A percentile compares a stretch with the other conserved stretches of the same genome.
Conservation (phyloP, 1,140 invertebrate genomes). For the Zelostemma sp. region DNA sequence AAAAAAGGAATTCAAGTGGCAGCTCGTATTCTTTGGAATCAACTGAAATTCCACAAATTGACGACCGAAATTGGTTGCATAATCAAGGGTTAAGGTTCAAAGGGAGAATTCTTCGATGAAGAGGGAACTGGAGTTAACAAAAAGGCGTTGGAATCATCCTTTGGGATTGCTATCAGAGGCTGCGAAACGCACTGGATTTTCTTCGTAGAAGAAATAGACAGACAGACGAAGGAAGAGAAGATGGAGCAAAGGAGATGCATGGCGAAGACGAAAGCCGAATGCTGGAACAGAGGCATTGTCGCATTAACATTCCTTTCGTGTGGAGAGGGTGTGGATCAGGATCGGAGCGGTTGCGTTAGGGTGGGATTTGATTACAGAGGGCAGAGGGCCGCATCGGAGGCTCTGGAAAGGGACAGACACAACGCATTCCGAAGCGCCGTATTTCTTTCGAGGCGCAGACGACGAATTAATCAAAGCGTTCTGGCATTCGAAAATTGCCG, state of each 20-base stretch:
- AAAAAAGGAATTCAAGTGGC: background rate
- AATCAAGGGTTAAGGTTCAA: background rate
- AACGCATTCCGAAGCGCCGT: constrained; percentile 35
- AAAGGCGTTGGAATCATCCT: constrained; percentile 38
- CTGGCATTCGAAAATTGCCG: constrained; percentile 19
- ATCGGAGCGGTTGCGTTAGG: constrained; percentile 53
- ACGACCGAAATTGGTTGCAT: background rate
- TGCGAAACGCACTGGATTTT: background rate
- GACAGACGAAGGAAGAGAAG: constrained; percentile 2
- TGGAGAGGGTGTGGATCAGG: constrained; percentile 60
- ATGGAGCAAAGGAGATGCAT: constrained; percentile 28
- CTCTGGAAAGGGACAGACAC: constrained; percentile 35
- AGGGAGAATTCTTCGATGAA: background rate
- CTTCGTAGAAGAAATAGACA: constrained; percentile 4
- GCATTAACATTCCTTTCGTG: constrained; percentile 71
- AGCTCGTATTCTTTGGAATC: background rate
- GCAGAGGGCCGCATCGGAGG: constrained; percentile 47
- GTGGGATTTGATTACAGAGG: constrained; percentile 69
- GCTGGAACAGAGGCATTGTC: constrained; percentile 60
- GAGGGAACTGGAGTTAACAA: constrained; percentile 37
- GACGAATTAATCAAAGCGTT: constrained; percentile 42
- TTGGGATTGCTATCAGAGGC: constrained; percentile 26
- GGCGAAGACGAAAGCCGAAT: constrained; percentile 40
- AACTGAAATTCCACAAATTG: background rate
- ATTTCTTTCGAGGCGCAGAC: constrained; percentile 42